Evolutionary conservation across 2,797 vertebrate species (phyloP).

Genomic region (Pantherophis vulpinus): DNA sequence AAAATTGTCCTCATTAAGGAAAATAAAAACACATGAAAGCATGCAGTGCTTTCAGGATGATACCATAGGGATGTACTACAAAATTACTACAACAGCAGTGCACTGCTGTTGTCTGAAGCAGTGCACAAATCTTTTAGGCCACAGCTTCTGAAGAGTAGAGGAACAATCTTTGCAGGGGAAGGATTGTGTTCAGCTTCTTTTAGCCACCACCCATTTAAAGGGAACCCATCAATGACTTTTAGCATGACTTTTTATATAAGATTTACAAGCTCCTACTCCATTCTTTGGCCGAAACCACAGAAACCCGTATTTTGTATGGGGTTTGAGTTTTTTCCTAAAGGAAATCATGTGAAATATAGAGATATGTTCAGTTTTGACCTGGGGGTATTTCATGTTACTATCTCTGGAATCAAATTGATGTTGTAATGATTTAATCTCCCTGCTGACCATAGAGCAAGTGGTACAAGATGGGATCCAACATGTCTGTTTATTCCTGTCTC

Average conservation of each 20-base stretch:
- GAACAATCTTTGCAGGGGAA: background rate
- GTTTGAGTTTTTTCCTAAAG: background rate
- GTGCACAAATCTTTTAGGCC: background rate
- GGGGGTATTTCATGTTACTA: background rate
- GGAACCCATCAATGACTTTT: background rate
- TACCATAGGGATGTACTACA: background rate
- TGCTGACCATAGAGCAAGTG: conserved; percentile 10
- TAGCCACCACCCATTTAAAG: background rate
- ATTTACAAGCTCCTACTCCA: background rate
- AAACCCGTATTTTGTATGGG: background rate
- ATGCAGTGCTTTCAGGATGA: background rate
- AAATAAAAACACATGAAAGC: background rate
- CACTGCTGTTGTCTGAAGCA: background rate
- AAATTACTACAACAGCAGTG: background rate
- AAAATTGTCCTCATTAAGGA: background rate
- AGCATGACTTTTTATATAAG: background rate
- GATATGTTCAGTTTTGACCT: background rate
- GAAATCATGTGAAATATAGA: background rate
- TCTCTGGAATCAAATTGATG: conserved; percentile 2
- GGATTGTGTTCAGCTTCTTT: background rate
- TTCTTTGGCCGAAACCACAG: background rate
- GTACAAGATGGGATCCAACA: conserved; percentile 35
- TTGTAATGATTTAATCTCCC: conserved; percentile 28
- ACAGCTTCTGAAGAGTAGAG: background rate
- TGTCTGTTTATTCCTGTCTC: conserved; percentile 55